phyloP scores from a whole-genome alignment of 2,888 invertebrate genomes.

The Synergus gifuensis region DNA sequence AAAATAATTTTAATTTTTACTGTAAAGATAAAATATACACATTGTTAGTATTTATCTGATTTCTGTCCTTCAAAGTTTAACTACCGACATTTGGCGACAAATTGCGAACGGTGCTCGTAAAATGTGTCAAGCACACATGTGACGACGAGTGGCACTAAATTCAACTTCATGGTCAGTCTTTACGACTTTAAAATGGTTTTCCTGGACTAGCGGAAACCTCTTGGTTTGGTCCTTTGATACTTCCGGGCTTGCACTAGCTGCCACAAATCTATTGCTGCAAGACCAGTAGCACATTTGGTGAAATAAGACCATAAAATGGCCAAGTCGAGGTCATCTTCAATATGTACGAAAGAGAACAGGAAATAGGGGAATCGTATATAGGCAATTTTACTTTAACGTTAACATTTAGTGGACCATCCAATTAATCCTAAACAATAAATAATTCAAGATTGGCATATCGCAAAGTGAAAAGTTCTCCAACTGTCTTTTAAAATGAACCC shows the following conservation, averaged over 20 bases:
- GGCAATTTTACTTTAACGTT: too few relatives aligned
- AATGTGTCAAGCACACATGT: slow-evolving; percentile 26
- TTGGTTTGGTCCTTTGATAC: slow-evolving; percentile 9
- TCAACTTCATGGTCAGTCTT: slow-evolving; percentile 31
- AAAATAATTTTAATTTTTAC: too few relatives aligned
- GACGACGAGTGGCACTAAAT: slow-evolving; percentile 37
- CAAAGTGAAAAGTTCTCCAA: background rate
- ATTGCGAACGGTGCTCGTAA: slow-evolving; percentile 4
- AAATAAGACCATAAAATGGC: slow-evolving; percentile 24
- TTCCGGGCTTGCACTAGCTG: background rate
- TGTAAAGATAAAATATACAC: background rate
- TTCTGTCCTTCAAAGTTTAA: background rate
- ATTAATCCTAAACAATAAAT: background rate
- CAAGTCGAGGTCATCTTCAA: slow-evolving; percentile 22
- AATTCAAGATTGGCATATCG: background rate
- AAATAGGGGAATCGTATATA: too few relatives aligned
- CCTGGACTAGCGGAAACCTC: slow-evolving; percentile 8
- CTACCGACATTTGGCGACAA: slow-evolving; percentile 25
- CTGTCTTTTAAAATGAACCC: slow-evolving; percentile 1
- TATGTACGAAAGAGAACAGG: background rate
- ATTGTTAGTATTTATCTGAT: background rate
- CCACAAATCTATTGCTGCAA: slow-evolving; percentile 23
- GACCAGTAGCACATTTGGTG: slow-evolving; percentile 19
- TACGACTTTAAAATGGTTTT: slow-evolving; percentile 29
- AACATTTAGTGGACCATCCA: too few relatives aligned